phyloP scores from a whole-genome alignment of 2,113 vertebrate genomes.

The Cebus imitator region DNA sequence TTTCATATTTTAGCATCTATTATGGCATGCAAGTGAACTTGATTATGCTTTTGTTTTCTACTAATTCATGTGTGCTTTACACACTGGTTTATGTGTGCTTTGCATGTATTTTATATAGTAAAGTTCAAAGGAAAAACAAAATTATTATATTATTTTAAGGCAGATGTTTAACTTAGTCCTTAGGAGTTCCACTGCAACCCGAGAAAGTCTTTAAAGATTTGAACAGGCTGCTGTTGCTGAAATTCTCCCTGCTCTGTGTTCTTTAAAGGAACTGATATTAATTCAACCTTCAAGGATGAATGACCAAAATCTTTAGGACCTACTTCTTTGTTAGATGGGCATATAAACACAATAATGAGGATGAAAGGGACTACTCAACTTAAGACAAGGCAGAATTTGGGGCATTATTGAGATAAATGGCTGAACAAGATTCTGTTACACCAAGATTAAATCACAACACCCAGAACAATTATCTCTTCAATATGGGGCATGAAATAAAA shows the following conservation, averaged over 20 bases:
- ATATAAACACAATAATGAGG: conserved; percentile 74
- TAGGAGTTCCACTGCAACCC: background rate
- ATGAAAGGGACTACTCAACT: conserved; percentile 69
- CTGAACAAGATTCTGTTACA: conserved; percentile 62
- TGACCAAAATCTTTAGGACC: conserved; percentile 76
- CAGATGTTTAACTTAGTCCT: background rate
- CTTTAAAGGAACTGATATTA: conserved; percentile 68
- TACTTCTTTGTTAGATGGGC: conserved; percentile 68
- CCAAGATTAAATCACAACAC: conserved; percentile 64
- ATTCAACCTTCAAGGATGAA: conserved; percentile 78
- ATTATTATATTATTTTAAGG: background rate
- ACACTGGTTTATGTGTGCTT: background rate
- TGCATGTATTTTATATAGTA: background rate
- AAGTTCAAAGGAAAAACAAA: background rate
- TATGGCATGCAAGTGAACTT: background rate
- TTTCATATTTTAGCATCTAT: background rate
- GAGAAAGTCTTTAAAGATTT: background rate
- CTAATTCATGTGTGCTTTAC: background rate
- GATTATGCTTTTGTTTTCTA: background rate
- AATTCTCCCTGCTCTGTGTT: conserved; percentile 50
- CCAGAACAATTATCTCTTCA: conserved; percentile 57
- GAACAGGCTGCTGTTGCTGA: background rate
- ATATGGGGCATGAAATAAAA: conserved; percentile 55
- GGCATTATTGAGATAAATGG: conserved; percentile 71
- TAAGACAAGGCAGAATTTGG: conserved; percentile 69